phyloP scores from a whole-genome alignment of 2,888 invertebrate genomes.

The Deilephila porcellus region DNA sequence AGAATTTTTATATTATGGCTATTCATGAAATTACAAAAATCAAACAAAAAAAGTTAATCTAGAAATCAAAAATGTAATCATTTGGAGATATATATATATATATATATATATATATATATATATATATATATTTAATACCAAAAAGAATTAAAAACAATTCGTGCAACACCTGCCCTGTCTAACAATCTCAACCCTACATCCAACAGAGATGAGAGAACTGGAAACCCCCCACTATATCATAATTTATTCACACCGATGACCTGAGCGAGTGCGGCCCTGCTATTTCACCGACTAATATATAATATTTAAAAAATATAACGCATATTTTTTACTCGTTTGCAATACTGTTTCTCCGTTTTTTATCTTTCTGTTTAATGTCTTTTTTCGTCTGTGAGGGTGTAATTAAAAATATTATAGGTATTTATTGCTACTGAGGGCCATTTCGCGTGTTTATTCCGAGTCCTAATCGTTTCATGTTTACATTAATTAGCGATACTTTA shows the following conservation, averaged over 20 bases:
- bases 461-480: slow-evolving; percentile 82
- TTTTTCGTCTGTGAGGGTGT: slow-evolving; percentile 66
- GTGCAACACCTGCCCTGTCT: slow-evolving; percentile 43
- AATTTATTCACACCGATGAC: slow-evolving; percentile 84
- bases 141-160: neutral
- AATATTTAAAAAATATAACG: slow-evolving; percentile 62
- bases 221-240: slow-evolving; percentile 78
- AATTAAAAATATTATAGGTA: slow-evolving; percentile 84
- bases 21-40: too few relatives aligned
- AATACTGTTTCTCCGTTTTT: slow-evolving; percentile 74
- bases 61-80: too few relatives aligned
- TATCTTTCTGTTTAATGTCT: slow-evolving; percentile 79
- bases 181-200: slow-evolving; percentile 42
- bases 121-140: too few relatives aligned
- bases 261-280: slow-evolving; percentile 73
- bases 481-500: slow-evolving; percentile 84
- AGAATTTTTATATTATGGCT: too few relatives aligned
- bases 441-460: slow-evolving; percentile 77
- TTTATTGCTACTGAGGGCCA: slow-evolving; percentile 77
- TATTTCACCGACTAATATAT: slow-evolving; percentile 68
- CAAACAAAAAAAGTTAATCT: too few relatives aligned
- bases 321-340: slow-evolving; percentile 72
- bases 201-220: slow-evolving; percentile 61
- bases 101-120: too few relatives aligned
- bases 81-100: too few relatives aligned